Evolutionary conservation across 2,797 vertebrate species (phyloP).

Genomic region (Sandelia bainsii): DNA sequence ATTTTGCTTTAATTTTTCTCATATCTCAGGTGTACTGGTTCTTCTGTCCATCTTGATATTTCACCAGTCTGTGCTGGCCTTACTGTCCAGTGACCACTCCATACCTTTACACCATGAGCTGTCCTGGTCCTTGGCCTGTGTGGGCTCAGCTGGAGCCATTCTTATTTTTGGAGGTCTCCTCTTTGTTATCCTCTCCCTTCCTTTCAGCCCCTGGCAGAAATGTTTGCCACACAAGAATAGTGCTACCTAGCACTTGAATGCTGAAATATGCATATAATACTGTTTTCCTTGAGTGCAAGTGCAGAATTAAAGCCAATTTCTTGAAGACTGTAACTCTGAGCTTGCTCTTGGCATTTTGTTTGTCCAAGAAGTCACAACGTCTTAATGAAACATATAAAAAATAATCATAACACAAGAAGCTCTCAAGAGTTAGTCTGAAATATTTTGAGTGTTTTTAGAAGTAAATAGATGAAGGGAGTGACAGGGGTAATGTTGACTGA

Average conservation of each 20-base stretch:
- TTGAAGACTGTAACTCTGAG: slow-evolving; percentile 33
- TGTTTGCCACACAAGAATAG: slow-evolving; percentile 82
- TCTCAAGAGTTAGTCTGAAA: slow-evolving; percentile 18
- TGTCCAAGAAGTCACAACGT: slow-evolving; percentile 57
- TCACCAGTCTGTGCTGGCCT: slow-evolving; percentile 87
- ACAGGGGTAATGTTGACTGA: slow-evolving; percentile 30
- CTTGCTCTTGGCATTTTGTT: slow-evolving; percentile 42
- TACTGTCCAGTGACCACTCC: slow-evolving; percentile 84
- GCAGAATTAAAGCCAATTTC: slow-evolving; percentile 25
- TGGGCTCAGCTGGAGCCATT: slow-evolving; percentile 84
- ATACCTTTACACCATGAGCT: slow-evolving; percentile 87
- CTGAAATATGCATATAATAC: slow-evolving; percentile 9
- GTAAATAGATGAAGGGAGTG: slow-evolving; percentile 31
- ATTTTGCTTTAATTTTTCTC: background rate
- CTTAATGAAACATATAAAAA: slow-evolving; percentile 60
- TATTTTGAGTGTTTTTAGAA: slow-evolving; percentile 35
- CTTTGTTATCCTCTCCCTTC: slow-evolving; percentile 87
- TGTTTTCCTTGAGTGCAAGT: slow-evolving; percentile 42
- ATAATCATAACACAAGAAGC: slow-evolving; percentile 12
- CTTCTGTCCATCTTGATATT: slow-evolving; percentile 88
- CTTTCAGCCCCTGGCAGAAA: slow-evolving; percentile 84
- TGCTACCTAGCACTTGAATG: slow-evolving; percentile 74
- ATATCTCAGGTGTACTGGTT: slow-evolving; percentile 86
- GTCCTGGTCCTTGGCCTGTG: slow-evolving; percentile 91
- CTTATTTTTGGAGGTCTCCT: slow-evolving; percentile 87